Evolutionary conservation across 2,888 invertebrate species (phyloP).

Genomic region (Hirtodrosophila duncani): DNA sequence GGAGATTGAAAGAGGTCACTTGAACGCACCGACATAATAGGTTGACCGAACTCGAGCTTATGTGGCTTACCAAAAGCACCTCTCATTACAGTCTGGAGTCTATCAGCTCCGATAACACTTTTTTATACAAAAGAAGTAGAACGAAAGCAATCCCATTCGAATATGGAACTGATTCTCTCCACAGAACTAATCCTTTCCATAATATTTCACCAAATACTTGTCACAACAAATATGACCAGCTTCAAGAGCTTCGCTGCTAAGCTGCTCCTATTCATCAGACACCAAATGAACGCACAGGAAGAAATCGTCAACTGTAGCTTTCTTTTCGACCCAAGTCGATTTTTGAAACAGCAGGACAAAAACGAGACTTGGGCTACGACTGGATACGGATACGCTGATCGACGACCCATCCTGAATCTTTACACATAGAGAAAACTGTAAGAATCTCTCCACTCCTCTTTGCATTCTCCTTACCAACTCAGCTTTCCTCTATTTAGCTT

Average conservation of each 20-base stretch:
- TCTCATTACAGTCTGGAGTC: conserved; percentile 99
- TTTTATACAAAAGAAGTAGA: conserved; percentile 99
- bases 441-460: no score
- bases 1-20: conserved; percentile 97
- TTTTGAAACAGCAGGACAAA: conserved; percentile 99
- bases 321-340: conserved; percentile 99
- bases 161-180: conserved; percentile 99
- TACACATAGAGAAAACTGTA: no score
- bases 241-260: conserved; percentile 99
- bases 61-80: conserved; percentile 99
- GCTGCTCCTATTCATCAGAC: conserved; percentile 99
- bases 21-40: conserved; percentile 98
- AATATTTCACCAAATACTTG: conserved; percentile 98
- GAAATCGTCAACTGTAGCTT: conserved; percentile 97
- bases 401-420: no score
- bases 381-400: no score
- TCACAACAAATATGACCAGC: conserved; percentile 99
- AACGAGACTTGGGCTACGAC: conserved; percentile 99
- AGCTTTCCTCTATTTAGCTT: no score
- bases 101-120: conserved; percentile 99
- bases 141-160: conserved; percentile 98
- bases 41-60: conserved; percentile 99
- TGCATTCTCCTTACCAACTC: no score
- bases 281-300: conserved; percentile 99
- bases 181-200: conserved; percentile 99